These are phyloP conservation scores for Oryzias melastigma DNA, from an alignment of 2,113 vertebrate species.

Conservation along the genomic window DNA sequence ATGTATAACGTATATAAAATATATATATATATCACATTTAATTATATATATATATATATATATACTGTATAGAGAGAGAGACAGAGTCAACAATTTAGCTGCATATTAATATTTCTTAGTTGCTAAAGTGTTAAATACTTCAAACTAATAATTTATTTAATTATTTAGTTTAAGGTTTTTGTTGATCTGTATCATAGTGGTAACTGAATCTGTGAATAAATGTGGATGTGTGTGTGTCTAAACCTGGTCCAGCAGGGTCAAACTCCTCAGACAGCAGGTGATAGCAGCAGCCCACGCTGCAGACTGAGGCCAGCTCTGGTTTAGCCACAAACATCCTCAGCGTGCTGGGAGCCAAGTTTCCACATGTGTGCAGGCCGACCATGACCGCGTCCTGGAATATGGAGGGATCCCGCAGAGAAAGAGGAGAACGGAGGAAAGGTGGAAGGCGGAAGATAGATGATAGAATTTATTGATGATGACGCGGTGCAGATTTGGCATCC, in stretches of 20 bases:
- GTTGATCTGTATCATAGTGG: too few species aligned
- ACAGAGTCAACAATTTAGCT: too few species aligned
- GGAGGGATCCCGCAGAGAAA: constrained; percentile 9
- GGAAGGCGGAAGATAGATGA: constrained; percentile 29
- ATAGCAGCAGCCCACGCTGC: constrained; percentile 97
- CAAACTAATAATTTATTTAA: too few species aligned
- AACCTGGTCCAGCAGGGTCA: constrained; percentile 81
- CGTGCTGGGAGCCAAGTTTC: constrained; percentile 86
- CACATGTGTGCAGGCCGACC: constrained; percentile 96
- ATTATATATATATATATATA: too few species aligned
- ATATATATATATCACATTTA: too few species aligned
- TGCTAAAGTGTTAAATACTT: too few species aligned
- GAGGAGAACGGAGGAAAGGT: background rate
- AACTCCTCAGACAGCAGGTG: constrained; percentile 94
- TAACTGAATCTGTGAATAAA: background rate
- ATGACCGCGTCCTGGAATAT: constrained; percentile 84
- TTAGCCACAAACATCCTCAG: constrained; percentile 86
- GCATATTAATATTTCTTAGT: too few species aligned
- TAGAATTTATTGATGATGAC: constrained; percentile 46
- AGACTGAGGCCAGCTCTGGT: constrained; percentile 87
- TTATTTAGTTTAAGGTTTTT: too few species aligned
- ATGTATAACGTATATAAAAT: too few species aligned
- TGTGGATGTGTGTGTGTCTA: constrained; percentile 4
- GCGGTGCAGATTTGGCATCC: constrained; percentile 21
- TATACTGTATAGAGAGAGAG: too few species aligned